Conservation (phyloP, 64 coral and sea anemone species). For the Actinia tenebrosa region DNA sequence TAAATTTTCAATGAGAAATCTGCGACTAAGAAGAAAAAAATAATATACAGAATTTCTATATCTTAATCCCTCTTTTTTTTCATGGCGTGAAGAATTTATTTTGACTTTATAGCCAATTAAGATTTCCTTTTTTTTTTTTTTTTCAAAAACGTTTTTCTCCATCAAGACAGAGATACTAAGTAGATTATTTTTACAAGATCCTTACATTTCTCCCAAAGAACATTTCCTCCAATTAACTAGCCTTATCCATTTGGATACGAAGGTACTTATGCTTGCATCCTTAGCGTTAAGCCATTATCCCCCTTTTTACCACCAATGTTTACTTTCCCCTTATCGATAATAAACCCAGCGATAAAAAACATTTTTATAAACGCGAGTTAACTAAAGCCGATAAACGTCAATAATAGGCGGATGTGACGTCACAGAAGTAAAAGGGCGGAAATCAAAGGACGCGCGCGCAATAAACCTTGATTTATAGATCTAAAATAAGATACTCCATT, state of each 20-base stretch:
- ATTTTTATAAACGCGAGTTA: neutral
- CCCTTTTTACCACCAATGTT: neutral
- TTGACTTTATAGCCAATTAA: too few species aligned
- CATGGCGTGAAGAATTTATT: too few species aligned
- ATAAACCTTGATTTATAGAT: neutral
- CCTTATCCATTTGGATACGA: neutral
- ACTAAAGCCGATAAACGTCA: neutral
- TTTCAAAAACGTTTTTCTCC: too few species aligned
- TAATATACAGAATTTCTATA: too few species aligned
- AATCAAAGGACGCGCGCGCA: neutral
- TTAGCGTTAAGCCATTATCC: neutral
- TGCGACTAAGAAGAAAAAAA: too few species aligned
- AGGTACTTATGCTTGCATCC: neutral
- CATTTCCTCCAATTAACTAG: neutral
- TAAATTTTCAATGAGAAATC: too few species aligned
- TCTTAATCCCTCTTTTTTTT: too few species aligned
- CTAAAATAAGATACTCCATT: too few species aligned
- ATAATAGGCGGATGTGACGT: slow-evolving; percentile 11
- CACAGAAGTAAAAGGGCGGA: slow-evolving; percentile 4
- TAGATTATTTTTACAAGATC: neutral
- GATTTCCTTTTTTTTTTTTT: too few species aligned
- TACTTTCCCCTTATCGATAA: neutral
- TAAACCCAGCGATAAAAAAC: neutral
- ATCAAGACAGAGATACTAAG: too few species aligned
- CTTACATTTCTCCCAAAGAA: neutral